Evolutionary conservation across 2,888 invertebrate genomes (phyloP).

Genomic region (Epistrophella euchroma): DNA sequence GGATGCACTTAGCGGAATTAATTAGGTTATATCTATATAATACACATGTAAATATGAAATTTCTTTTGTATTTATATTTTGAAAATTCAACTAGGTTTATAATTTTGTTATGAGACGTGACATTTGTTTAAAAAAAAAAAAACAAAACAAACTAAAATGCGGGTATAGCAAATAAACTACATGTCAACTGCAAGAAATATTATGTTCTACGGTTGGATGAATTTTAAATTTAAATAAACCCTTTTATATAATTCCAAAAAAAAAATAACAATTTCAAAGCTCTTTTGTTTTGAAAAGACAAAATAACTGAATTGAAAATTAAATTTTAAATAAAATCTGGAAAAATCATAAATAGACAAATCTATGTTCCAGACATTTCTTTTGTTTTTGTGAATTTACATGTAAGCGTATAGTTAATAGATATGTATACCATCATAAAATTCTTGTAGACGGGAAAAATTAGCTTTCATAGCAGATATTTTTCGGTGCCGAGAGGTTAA

Average conservation of each 20-base stretch:
- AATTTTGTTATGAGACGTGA: not conserved
- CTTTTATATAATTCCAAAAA: not conserved
- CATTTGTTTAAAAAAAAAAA: not conserved
- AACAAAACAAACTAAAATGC: not conserved
- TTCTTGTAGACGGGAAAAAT: too few species aligned
- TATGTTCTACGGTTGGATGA: not conserved
- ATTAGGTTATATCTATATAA: not conserved
- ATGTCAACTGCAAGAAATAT: constrained; percentile 12
- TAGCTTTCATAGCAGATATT: too few species aligned
- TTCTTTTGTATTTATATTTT: not conserved
- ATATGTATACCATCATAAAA: too few species aligned
- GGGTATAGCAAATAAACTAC: not conserved
- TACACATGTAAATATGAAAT: not conserved
- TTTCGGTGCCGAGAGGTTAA: too few species aligned
- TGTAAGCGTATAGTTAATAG: too few species aligned
- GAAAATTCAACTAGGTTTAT: not conserved
- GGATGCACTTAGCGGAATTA: constrained; percentile 32
- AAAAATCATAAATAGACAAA: not conserved
- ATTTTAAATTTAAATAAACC: not conserved
- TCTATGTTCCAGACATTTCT: not conserved
- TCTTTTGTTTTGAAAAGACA: not conserved
- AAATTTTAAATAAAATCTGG: not conserved
- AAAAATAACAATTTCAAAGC: not conserved
- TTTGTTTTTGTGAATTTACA: not conserved
- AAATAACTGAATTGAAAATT: constrained; percentile 11